Conservation (phyloP, 37 sponge, comb jelly and placozoan species). For the Spongilla lacustris region DNA sequence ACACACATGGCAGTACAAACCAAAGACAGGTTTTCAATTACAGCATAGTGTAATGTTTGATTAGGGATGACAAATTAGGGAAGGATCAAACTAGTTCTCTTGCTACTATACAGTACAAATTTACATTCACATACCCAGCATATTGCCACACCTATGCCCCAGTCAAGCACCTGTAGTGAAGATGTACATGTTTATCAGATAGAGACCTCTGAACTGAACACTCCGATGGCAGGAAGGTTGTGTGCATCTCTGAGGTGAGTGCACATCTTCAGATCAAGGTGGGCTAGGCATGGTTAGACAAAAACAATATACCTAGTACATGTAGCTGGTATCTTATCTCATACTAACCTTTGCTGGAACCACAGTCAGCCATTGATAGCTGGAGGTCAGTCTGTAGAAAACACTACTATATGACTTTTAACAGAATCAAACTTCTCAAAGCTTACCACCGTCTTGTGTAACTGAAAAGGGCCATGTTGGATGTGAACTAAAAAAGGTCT, state of each 20-base stretch:
- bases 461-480: background rate
- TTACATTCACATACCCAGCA: background rate
- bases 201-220: background rate
- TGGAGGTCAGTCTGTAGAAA: background rate
- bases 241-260: background rate
- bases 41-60: too few relatives aligned
- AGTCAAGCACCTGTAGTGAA: background rate
- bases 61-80: too few relatives aligned
- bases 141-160: background rate
- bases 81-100: too few relatives aligned
- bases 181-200: background rate
- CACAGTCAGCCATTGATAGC: background rate
- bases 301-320: too few relatives aligned
- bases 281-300: background rate
- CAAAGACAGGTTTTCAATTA: too few relatives aligned
- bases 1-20: too few relatives aligned
- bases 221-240: background rate
- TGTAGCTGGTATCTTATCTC: too few relatives aligned
- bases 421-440: background rate
- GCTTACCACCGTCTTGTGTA: background rate
- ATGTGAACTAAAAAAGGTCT: background rate
- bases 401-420: background rate
- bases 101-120: too few relatives aligned
- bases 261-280: background rate
- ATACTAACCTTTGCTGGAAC: background rate